Evolutionary conservation across 1,140 invertebrate genomes (phyloP), one percentile per base, ranked within the genome.

Genomic region (Sarcophaga bullata): DNA sequence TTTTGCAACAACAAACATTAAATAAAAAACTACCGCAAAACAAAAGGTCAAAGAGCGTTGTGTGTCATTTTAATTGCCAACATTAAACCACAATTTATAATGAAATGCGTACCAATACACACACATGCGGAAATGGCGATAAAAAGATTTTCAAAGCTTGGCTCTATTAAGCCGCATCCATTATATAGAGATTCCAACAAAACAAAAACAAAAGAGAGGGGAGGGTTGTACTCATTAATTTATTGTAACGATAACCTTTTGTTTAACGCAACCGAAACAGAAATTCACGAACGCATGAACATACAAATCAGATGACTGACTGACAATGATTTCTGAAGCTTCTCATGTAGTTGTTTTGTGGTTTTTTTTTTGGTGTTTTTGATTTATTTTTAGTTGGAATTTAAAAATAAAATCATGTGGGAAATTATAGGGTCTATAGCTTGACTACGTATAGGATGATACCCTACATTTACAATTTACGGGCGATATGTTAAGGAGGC

Each of bases 161-260:
- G 9, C 62, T 68, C n/a, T 68, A 19, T 25, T 25, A 62, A n/a
- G 15, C 50, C 9, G 50, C 50, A 52, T 52, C 6, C 62, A 11
- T 17, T 25, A 6, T 8, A 72, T 19, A 25, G 37, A 25, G 37
- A 72, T 3, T 25, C 6, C 13, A 10, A 6, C 62, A 17, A 72
- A 72, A 72, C 4, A 37, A 37, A 37, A 37, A 37, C 25, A 37
- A 37, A 4, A 37, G 25, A 37, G 25, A 37, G 25, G 25, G 25
- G 25, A 4, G 25, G 25, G 4, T 4, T 37, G 25, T 37, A 25
- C 62, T 78, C 75, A 78, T 78, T 78, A 78, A 25, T 52, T 78
- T 78, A 78, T 78, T 78, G 19, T 78, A 50, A 19, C 25, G 75
- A 78, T 78, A 78, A 78, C 75, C 75, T 78, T 78, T 78, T 17